A percentile compares a stretch with the other conserved stretches of the same genome.
These are phyloP conservation scores for Boloria euphrosyne DNA, from an alignment of 2,888 invertebrate genomes.

Conservation along the genomic window DNA sequence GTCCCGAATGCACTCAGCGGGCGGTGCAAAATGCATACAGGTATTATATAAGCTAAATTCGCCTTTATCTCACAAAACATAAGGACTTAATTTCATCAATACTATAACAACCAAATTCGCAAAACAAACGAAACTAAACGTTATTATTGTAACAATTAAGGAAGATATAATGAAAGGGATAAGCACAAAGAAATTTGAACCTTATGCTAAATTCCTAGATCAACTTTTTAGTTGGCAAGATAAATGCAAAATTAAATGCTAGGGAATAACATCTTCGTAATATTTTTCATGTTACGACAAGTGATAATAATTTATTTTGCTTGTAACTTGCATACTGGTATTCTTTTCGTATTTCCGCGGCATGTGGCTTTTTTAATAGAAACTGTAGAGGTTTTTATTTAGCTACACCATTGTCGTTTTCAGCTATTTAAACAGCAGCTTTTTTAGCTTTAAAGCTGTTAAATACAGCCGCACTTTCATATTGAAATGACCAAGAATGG, in stretches of 20 bases:
- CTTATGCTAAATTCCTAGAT: slow-evolving; percentile 42
- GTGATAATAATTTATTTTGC: slow-evolving; percentile 74
- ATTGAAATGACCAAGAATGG: slow-evolving; percentile 12
- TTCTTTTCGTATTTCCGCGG: slow-evolving; percentile 42
- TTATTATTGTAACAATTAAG: slow-evolving; percentile 73
- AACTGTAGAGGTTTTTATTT: slow-evolving; percentile 12
- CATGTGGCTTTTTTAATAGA: slow-evolving; percentile 22
- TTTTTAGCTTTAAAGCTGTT: slow-evolving; percentile 14
- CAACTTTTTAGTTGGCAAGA: slow-evolving; percentile 43
- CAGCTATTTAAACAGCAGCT: slow-evolving; percentile 16
- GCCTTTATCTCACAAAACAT: slow-evolving; percentile 44
- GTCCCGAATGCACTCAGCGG: slow-evolving; percentile 68
- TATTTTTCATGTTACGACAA: slow-evolving; percentile 72
- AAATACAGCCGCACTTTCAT: slow-evolving; percentile 11
- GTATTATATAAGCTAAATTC: slow-evolving; percentile 49
- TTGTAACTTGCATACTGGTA: slow-evolving; percentile 44
- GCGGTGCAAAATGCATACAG: slow-evolving; percentile 71
- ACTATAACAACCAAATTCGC: slow-evolving; percentile 53
- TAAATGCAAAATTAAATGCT: slow-evolving; percentile 56
- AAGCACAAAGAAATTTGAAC: slow-evolving; percentile 41
- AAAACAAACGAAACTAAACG: slow-evolving; percentile 76
- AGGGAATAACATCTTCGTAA: slow-evolving; percentile 66
- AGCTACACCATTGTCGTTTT: slow-evolving; percentile 11
- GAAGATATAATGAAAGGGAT: slow-evolving; percentile 62
- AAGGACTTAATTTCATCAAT: slow-evolving; percentile 46